These are phyloP conservation scores for Lophius piscatorius DNA, from an alignment of 2,113 vertebrate genomes.

Conservation along the genomic window DNA sequence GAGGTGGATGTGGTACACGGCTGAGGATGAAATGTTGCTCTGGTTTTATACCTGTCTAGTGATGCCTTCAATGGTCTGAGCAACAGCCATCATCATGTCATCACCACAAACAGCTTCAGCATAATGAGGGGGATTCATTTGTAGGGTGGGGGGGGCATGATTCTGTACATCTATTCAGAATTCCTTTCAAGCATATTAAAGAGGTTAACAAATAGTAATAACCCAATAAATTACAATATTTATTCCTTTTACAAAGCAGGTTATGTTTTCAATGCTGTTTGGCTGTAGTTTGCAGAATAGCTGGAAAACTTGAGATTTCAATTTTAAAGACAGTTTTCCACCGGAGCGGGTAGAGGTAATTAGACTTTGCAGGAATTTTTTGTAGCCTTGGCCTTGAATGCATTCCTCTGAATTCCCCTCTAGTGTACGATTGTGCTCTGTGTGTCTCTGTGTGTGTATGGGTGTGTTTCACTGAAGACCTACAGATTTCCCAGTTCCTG, in stretches of 20 bases:
- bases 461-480: conserved; percentile 36
- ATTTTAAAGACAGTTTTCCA: too few species aligned
- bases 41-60: conserved; percentile 88
- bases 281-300: too few species aligned
- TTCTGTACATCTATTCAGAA: conserved; percentile 29
- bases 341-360: too few species aligned
- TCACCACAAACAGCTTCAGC: conserved; percentile 64
- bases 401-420: too few species aligned
- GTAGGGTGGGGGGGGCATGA: conserved; percentile 11
- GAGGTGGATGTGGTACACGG: conserved; percentile 93
- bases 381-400: too few species aligned
- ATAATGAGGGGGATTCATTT: conserved; percentile 38
- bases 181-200: conserved; percentile 7
- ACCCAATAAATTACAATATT: conserved; percentile 4
- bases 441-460: not conserved
- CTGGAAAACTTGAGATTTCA: too few species aligned
- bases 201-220: not conserved
- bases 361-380: too few species aligned
- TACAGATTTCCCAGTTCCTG: conserved; percentile 89
- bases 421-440: conserved; percentile 13
- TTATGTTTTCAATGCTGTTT: too few species aligned
- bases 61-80: conserved; percentile 89
- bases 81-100: conserved; percentile 82
- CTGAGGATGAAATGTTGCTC: conserved; percentile 94
- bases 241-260: too few species aligned